Evolutionary conservation across 2,113 vertebrate species (phyloP), one percentile per base, ranked within the genome.

Genomic region (Cebidichthys violaceus): DNA sequence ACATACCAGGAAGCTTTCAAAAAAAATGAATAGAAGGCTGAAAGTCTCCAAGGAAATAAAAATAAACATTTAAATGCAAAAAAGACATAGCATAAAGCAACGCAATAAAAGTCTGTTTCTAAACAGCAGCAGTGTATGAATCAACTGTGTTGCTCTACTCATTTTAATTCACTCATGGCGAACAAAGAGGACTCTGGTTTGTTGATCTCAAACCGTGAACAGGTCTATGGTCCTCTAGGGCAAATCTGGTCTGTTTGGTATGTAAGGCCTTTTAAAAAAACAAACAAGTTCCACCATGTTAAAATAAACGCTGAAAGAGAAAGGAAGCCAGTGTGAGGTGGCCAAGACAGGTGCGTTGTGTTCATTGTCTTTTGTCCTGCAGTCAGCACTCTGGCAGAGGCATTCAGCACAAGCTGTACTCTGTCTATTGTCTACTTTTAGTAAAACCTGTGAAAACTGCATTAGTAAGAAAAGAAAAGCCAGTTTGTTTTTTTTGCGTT

Each of bases 311-410:
- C n/a, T 45, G 9, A 27, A 65, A 70, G 43, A 35, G 64, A 50
- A 69, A 75, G 41, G 11, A 33, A 69, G 33, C 18, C 60, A 24
- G 29, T 24, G 52, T 31, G 35, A 69, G 65, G 31, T 22, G 8
- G 79, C 82, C 67, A 45, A 71, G 52, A 52, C 85, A 85, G 82
- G 89, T 89, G 76, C 70, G 79, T 71, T 67, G 73, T 57, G 43
- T 72, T 79, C 67, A 43, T 62, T 78, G 52, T 83, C 31, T 76
- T 79, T 78, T 76, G 33, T 68, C 67, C 47, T 17, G 13, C 29
- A 43, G 60, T 80, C 72, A 88, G 81, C 81, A 71, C 37, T 71
- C 74, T 70, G 73, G 57, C 35, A 35, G 60, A 57, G 45, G 15
- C 61, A 41, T 54, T 75, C 24, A 68, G 31, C 45, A 75, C 73